Percentiles rank a stretch among this genome's conserved stretches.
Evolutionary conservation across 2,888 invertebrate species (phyloP).

Genomic region (Villa cingulata): DNA sequence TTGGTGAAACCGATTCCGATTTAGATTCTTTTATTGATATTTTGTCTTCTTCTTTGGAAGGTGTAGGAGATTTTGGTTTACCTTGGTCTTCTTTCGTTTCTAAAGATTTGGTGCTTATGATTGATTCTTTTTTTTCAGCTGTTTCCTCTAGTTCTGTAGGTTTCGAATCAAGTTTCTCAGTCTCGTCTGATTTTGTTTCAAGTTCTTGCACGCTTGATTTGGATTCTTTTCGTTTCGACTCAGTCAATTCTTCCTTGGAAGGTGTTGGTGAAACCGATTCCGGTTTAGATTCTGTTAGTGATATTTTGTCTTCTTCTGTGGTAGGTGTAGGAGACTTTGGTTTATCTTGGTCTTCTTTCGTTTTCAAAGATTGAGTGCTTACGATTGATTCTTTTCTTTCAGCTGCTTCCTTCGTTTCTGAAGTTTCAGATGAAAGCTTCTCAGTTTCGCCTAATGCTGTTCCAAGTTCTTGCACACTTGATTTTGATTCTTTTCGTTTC

Average conservation of each 20-base stretch:
- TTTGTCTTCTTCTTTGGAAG: too few species aligned
- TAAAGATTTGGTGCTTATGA: too few species aligned
- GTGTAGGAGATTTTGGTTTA: too few species aligned
- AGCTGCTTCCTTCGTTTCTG: conserved; percentile 15
- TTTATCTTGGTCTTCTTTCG: too few species aligned
- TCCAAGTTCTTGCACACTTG: not conserved
- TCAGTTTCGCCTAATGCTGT: not conserved
- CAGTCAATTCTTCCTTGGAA: not conserved
- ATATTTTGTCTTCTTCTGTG: too few species aligned
- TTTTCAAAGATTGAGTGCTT: not conserved
- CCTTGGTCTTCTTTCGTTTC: too few species aligned
- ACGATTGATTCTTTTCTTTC: not conserved
- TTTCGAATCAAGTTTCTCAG: not conserved
- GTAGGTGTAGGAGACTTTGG: too few species aligned
- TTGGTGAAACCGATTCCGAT: conserved; percentile 9
- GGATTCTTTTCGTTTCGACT: conserved; percentile 15
- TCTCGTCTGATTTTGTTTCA: conserved; percentile 12
- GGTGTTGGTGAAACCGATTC: conserved; percentile 11
- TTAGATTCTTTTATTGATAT: too few species aligned
- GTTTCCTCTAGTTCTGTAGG: too few species aligned
- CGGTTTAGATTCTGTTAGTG: too few species aligned
- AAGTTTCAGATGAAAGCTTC: conserved; percentile 7
- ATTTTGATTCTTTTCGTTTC: not conserved
- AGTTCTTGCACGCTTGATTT: too few species aligned
- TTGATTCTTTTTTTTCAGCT: not conserved